Base-by-base conservation (phyloP, 1,140 invertebrate genomes). In the Akabosia matsudoensis region DNA sequence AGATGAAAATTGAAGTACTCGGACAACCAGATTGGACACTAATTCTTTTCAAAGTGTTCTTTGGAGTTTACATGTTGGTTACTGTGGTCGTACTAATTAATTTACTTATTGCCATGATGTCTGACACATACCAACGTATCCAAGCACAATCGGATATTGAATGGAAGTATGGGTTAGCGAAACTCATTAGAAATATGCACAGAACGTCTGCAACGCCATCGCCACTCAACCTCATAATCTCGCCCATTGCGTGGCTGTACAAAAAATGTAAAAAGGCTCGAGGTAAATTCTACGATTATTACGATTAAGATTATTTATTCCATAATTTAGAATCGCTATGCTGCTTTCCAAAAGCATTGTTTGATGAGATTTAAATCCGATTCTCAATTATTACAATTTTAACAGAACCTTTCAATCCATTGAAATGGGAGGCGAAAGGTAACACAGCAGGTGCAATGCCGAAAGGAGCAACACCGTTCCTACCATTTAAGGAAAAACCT, bases 71-170 rank as follows among this genome's bases (percentile, higher is more conserved):
- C 90, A 93, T 98, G 90, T 91, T 98, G 90, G 95, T 98, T 84
- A 96, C 95, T 79, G 92, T 98, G 82, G 93, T 99, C 86, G 97
- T 98, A 82, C 90, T 99, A 82, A 97, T 98, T 87, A 98, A 98
- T 88, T 90, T 98, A 84, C 91, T 99, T 82, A 99, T 99, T 90
- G 97, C 97, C 87, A 98, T 99, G 97, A 98, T 99, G 96, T 97
- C 95, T 83, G 96, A 99, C 88, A 99, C 97, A 81, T 99, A 99
- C 86, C 96, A 98, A 86, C 89, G 97, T 81, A 99, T 99, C 84
- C 93, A 98, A 88, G 95, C 97, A 56, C 97, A 99, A 89, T 99
- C 97, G n/a, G 97, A 99, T 86, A 98, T 97, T 82, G 97, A 99
- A 86, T 99, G 97, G 97, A 99, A 99, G 86, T 99, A 97, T 84